A percentile compares a stretch with the other conserved stretches of the same genome.
phyloP scores from a whole-genome alignment of 2,797 vertebrate species.

The Zonotrichia albicollis region DNA sequence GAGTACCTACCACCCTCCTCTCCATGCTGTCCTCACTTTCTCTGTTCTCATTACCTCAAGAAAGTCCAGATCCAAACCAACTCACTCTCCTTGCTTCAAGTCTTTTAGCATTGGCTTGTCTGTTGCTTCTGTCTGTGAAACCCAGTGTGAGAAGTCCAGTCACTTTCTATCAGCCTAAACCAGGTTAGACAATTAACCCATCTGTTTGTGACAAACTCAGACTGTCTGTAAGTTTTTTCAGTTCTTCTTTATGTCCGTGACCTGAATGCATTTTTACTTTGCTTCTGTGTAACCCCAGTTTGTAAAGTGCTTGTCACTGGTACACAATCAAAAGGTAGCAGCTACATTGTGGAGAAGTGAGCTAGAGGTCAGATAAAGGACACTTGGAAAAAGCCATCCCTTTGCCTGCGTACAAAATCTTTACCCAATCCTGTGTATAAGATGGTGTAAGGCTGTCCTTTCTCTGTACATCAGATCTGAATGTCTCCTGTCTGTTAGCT shows the following conservation, averaged over 20 bases:
- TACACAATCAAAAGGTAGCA: slow-evolving; percentile 86
- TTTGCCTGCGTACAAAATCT: slow-evolving; percentile 65
- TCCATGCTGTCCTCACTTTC: slow-evolving; percentile 82
- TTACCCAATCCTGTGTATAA: slow-evolving; percentile 70
- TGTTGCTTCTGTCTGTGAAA: slow-evolving; percentile 88
- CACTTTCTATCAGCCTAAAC: slow-evolving; percentile 82
- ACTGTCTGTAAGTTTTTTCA: slow-evolving; percentile 88
- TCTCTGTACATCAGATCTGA: slow-evolving; percentile 77
- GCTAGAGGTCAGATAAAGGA: slow-evolving; percentile 80
- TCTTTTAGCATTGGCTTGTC: slow-evolving; percentile 86
- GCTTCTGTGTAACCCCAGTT: slow-evolving; percentile 92
- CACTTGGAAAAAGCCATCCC: slow-evolving; percentile 70
- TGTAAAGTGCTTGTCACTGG: slow-evolving; percentile 94
- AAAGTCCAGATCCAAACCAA: slow-evolving; percentile 82
- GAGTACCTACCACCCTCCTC: slow-evolving; percentile 95
- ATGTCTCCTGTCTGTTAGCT: slow-evolving; percentile 80
- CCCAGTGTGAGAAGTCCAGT: slow-evolving; percentile 85
- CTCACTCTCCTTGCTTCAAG: slow-evolving; percentile 82
- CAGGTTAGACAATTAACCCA: slow-evolving; percentile 84
- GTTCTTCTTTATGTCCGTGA: slow-evolving; percentile 90
- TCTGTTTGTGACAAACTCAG: slow-evolving; percentile 93
- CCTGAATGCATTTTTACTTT: slow-evolving; percentile 99
- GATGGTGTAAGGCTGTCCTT: slow-evolving; percentile 72
- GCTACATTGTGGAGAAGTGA: slow-evolving; percentile 75
- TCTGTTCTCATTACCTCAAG: slow-evolving; percentile 81